A percentile compares a stretch with the other conserved stretches of the same genome.
Evolutionary conservation across 2,113 vertebrate genomes (phyloP).

Genomic region (Tragulus kanchil): DNA sequence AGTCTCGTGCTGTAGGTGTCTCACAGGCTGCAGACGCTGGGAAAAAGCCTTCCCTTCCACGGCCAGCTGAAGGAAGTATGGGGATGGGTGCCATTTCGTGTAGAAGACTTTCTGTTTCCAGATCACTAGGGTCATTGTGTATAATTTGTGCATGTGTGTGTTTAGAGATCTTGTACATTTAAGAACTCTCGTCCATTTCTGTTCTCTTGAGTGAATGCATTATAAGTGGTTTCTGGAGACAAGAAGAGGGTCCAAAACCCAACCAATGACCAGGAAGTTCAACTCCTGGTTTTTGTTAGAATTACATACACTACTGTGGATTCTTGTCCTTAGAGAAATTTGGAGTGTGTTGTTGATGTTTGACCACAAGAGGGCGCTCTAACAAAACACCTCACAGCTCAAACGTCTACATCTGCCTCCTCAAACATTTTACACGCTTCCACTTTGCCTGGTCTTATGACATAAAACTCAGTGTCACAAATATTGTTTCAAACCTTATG

Average conservation of each 20-base stretch:
- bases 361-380: slow-evolving; percentile 85
- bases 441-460: slow-evolving; percentile 47
- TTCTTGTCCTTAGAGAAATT: background rate
- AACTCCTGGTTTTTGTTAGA: background rate
- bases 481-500: slow-evolving; percentile 75
- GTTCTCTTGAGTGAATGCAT: background rate
- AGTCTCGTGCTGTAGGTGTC: background rate
- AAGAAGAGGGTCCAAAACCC: background rate
- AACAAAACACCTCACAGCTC: slow-evolving; percentile 80
- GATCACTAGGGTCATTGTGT: background rate
- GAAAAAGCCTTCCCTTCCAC: background rate
- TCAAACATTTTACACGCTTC: slow-evolving; percentile 77
- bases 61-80: background rate
- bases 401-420: background rate
- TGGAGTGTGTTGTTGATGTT: slow-evolving; percentile 48
- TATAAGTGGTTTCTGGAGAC: background rate
- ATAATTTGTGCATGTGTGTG: background rate
- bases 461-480: slow-evolving; percentile 69
- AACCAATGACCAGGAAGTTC: background rate
- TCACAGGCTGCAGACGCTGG: background rate
- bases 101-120: background rate
- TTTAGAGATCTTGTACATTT: background rate
- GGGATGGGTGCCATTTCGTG: background rate
- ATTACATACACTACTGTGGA: background rate
- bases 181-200: background rate